These are phyloP conservation scores for Brachyptera putata DNA, from an alignment of 2,888 invertebrate species.

Conservation along the genomic window DNA sequence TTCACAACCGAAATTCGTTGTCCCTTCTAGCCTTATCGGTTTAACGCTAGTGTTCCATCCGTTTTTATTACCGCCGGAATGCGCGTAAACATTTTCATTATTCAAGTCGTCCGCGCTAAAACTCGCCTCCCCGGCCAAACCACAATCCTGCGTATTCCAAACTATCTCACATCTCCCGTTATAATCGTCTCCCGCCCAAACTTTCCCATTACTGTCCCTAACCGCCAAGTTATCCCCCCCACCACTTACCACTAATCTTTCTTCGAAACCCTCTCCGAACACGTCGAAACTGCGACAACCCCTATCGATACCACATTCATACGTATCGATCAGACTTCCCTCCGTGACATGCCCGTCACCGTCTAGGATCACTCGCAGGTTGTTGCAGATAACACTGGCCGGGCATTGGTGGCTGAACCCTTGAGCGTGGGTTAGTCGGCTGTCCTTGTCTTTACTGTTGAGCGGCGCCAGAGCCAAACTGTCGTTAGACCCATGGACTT, in stretches of 20 bases:
- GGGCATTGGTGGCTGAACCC: neutral
- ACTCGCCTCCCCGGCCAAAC: neutral
- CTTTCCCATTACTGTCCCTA: too few relatives aligned
- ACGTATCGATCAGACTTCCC: neutral
- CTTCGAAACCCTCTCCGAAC: constrained; percentile 7
- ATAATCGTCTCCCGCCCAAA: neutral
- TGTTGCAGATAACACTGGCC: neutral
- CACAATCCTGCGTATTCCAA: neutral
- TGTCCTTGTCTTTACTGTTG: neutral
- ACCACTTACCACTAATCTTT: neutral
- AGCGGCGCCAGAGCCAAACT: constrained; percentile 10
- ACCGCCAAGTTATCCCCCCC: neutral
- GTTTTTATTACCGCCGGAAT: too few relatives aligned
- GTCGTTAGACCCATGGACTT: constrained; percentile 15
- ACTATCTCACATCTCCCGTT: neutral
- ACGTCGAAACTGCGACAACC: constrained; percentile 13
- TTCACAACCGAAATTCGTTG: neutral
- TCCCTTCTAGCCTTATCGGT: too few relatives aligned
- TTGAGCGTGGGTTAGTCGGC: neutral
- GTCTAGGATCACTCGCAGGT: constrained; percentile 2
- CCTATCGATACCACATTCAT: neutral
- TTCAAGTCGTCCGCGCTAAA: neutral
- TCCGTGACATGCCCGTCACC: neutral
- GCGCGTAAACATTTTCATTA: neutral
- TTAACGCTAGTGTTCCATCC: too few relatives aligned